phyloP scores from a whole-genome alignment of 2,888 invertebrate species.

The Thymelicus lineola region DNA sequence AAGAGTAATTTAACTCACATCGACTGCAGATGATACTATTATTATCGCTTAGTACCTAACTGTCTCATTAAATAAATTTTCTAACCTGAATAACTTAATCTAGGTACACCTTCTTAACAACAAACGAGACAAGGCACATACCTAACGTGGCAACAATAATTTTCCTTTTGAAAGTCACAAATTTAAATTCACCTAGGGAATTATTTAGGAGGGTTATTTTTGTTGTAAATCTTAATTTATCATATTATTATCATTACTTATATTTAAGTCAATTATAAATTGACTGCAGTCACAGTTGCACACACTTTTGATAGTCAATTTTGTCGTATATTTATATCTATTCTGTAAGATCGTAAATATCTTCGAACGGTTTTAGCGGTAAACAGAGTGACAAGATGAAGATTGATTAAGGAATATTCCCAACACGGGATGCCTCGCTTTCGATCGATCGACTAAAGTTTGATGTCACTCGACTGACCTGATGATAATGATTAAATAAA shows the following conservation, averaged over 20 bases:
- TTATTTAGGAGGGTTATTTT: too few relatives aligned
- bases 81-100: neutral
- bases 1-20: constrained; percentile 28
- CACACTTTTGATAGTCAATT: neutral
- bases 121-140: neutral
- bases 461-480: neutral
- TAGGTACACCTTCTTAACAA: neutral
- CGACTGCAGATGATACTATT: constrained; percentile 6
- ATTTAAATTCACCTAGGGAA: too few relatives aligned
- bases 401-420: constrained; percentile 29
- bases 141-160: too few relatives aligned
- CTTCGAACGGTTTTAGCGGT: constrained; percentile 26
- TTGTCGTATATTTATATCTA: constrained; percentile 16
- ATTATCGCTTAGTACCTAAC: neutral
- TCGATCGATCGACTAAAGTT: constrained; percentile 24
- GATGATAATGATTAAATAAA: neutral
- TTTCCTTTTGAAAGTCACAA: too few relatives aligned
- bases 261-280: neutral
- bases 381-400: constrained; percentile 33
- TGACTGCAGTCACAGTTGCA: neutral
- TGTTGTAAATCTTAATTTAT: too few relatives aligned
- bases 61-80: neutral
- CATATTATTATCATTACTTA: too few relatives aligned
- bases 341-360: constrained; percentile 26
- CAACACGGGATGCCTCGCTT: constrained; percentile 20